Evolutionary conservation across 92 coral and sea anemone species (phyloP), one percentile per base, ranked within the genome.

Genomic region (Actinostola sp.): DNA sequence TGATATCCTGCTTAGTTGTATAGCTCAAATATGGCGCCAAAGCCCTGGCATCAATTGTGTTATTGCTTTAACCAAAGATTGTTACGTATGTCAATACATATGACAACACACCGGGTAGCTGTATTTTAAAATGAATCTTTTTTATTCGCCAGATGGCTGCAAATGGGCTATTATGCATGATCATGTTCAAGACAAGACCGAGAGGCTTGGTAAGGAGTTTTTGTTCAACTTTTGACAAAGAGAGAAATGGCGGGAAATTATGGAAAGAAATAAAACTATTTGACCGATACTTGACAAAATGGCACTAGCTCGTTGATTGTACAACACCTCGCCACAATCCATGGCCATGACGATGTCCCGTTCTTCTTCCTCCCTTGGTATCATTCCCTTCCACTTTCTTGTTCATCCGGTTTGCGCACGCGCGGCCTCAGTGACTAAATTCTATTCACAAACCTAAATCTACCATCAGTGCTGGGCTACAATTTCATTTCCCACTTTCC

Each of bases 111-210:
- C 33, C 0, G 8, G 28, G 8, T 49, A 63, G 11, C 51, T 2
- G 6, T 24, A 13, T 60, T 61, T 46, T 78, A 2, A 38, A 26
- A 24, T 27, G 3, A 57, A 57, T 30, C 0, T 57, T 28, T 67
- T 74, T 62, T 51, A 11, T 66, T 77, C 59, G 25, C 49, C 76
- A 90, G 97, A 70, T 90, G 82, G 86, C 81, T 24, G 66, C 68
- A 11, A 82, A 72, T 25, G 97, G 97, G 24, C 54, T 90, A 19
- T 61, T 71, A 34, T 42, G 78, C 54, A 75, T 90, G 87, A 46
- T 87, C 34, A 72, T 87, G 77, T 87, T 77, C 88, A 87, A 87
- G 67, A 67, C 76, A 38, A 70, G 84, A 30, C 80, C 88, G 31
- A 76, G 77, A 64, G 24, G 76, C 29, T 69, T 90, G 82, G 97